Evolutionary conservation across 2,888 invertebrate genomes (phyloP).

Genomic region (Drosophila conformis): DNA sequence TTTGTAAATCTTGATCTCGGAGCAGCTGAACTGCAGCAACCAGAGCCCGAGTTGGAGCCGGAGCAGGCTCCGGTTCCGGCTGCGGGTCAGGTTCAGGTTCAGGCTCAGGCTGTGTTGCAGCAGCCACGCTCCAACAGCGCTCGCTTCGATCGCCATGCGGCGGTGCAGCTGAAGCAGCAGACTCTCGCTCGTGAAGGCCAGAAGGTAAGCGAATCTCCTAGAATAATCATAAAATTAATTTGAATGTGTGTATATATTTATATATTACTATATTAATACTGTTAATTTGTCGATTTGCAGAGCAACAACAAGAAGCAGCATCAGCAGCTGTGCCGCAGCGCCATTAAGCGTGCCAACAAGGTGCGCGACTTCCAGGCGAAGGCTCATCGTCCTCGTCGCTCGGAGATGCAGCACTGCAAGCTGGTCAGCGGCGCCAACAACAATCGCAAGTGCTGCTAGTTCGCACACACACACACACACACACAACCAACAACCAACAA

Average conservation of each 20-base stretch:
- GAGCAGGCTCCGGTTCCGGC: constrained; percentile 31
- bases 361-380: constrained; percentile 86
- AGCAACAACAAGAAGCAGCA: constrained; percentile 85
- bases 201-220: constrained; percentile 68
- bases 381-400: constrained; percentile 86
- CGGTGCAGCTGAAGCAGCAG: constrained; percentile 81
- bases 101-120: constrained; percentile 28
- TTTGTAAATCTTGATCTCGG: constrained; percentile 83
- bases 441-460: constrained; percentile 87
- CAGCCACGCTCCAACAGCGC: constrained; percentile 59
- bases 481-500: constrained; percentile 2
- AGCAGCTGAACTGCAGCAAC: constrained; percentile 53
- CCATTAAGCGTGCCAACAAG: constrained; percentile 87
- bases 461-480: constrained; percentile 4
- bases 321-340: constrained; percentile 86
- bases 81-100: constrained; percentile 17
- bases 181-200: constrained; percentile 81
- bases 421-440: constrained; percentile 87
- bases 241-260: background rate
- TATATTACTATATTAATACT: background rate
- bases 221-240: no score
- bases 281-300: constrained; percentile 41
- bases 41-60: constrained; percentile 37
- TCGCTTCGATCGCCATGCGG: constrained; percentile 77
- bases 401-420: constrained; percentile 86